Base-by-base conservation (phyloP, 1,140 invertebrate genomes). In the Pseudomyrmex concolor region DNA sequence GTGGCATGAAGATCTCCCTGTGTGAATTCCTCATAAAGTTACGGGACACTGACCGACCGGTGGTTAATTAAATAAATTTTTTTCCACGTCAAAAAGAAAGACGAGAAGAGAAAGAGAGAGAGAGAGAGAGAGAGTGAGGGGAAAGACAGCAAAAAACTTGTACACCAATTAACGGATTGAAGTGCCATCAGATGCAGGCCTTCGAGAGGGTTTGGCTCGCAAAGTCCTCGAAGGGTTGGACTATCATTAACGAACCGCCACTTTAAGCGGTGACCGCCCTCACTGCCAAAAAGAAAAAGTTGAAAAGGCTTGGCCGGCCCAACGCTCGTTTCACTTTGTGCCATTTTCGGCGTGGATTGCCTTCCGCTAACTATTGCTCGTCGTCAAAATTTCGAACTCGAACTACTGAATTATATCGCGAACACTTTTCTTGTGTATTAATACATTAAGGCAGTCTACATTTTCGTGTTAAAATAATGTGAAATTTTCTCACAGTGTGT, bases 111-210 rank as follows among this genome's bases (percentile, higher is more conserved):
- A 34, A 0, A 5, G 5, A 34, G 34, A 34, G 34, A 34, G 34
- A 34, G 25, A 84, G 74, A 82, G 73, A 55, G 34, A 19, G 34
- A 64, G 55, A 74, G 64, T 54, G 81, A 22, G 25, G 74, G 22
- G 83, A 48, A 62, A 15, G 70, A 78, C 62, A 68, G 81, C 66
- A 12, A 86, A 89, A 91, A 92, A 91, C 85, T 91, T 91, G 86
- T 90, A 86, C 84, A 91, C 88, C 90, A 93, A 93, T 93, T 93
- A 92, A 92, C 86, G 89, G 86, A 91, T 91, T 90, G 86, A 92
- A 91, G 89, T 92, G 89, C 88, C 88, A 88, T 91, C 89, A 88
- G 86, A 88, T 91, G 91, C 89, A 92, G 90, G 88, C 85, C 60
- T 91, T 90, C 71, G 85, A 92, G 91, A 91, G 85, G 62, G 76